Base-by-base conservation (phyloP, 2,113 vertebrate genomes). In the Hemiprocne comata region DNA sequence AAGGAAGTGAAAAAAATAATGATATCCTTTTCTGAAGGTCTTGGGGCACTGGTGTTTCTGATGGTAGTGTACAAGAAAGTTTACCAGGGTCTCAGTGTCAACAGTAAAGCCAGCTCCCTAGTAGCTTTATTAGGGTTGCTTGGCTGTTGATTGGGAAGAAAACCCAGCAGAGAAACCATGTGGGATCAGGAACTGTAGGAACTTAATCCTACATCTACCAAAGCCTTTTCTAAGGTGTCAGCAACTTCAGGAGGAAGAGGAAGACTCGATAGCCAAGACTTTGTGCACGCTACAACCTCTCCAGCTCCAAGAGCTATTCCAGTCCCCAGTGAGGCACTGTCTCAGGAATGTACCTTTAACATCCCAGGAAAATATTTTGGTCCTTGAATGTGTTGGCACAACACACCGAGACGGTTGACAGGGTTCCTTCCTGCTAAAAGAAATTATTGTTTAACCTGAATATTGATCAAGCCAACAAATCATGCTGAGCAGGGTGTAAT, bases 21-120 rank as follows among this genome's bases (percentile, higher is more conserved):
- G 24, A 94, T 94, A 93, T 90, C 93, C 91, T 96, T 85, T 95
- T 76, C 91, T 96, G 93, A 93, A 91, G 79, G 85, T 92, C 78
- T 95, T 33, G 83, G 62, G 83, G 83, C 80, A 87, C 83, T 92
- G 10, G 58, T 50, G 44, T 84, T 87, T 92, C 94, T 75, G 85
- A 94, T 90, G 85, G 75, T 74, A 71, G 61, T 46, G 57, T 44
- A n/a, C n/a, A 48, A 50, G 51, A 77, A 81, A 69, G 50, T 67
- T 93, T 81, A 84, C n/a, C 53, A 33, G 61, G 65, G 15, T 88
- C 53, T 64, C 20, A 1, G 55, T 26, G 75, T 66, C 78, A 44
- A 5, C 6, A 76, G 29, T 11, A 90, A 85, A 76, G 13, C 7
- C 62, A 40, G 66, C 31, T 71, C 48, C 24, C 42, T 2, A 1